Percentiles rank a stretch among this genome's conserved stretches.
Conservation (phyloP, 2,113 vertebrate species). For the Bubo blakistoni region DNA sequence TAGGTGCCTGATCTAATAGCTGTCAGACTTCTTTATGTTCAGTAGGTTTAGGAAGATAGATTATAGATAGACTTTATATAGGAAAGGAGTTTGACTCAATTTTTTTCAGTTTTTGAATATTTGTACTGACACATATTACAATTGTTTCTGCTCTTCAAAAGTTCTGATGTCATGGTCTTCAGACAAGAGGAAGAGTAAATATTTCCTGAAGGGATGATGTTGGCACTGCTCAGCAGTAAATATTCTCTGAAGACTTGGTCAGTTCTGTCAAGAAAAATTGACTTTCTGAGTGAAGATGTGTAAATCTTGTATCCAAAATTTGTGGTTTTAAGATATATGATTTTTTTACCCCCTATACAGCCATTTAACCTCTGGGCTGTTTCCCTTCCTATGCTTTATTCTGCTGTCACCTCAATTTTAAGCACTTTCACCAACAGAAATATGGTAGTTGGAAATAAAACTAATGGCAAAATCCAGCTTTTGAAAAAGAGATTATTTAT, state of each 20-base stretch:
- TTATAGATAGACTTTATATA: not conserved
- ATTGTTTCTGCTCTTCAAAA: not conserved
- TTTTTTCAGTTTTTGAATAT: not conserved
- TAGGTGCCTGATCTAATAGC: not conserved
- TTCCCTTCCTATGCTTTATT: not conserved
- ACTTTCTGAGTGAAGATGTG: not conserved
- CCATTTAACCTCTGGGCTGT: not conserved
- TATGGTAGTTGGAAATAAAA: not conserved
- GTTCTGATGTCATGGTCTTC: not conserved
- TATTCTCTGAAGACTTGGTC: not conserved
- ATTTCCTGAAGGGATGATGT: not conserved
- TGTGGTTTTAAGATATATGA: not conserved
- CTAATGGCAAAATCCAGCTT: not conserved
- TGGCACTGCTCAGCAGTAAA: not conserved
- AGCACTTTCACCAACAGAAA: not conserved
- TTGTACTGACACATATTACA: not conserved
- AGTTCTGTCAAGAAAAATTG: not conserved
- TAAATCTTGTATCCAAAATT: not conserved
- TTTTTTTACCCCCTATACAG: not conserved
- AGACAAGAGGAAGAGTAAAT: not conserved
- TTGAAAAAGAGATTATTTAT: not conserved
- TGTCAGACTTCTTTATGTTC: not conserved
- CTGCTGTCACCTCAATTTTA: not conserved
- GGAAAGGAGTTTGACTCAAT: not conserved
- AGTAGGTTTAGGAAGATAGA: not conserved